Evolutionary conservation across 2,113 vertebrate species (phyloP).

Genomic region (Nyctereutes procyonoides): DNA sequence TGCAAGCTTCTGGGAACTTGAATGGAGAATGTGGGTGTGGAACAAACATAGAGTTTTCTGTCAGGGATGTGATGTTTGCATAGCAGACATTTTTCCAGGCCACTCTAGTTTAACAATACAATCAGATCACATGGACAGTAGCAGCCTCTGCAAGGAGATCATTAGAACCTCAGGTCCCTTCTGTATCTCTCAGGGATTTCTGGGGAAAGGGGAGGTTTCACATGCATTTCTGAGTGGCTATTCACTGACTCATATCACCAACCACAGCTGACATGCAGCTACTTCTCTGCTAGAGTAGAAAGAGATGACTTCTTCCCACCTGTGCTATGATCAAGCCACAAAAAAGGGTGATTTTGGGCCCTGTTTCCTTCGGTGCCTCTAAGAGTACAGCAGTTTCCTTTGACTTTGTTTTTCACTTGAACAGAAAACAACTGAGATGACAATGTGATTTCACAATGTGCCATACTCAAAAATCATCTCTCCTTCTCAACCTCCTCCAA

Average conservation of each 20-base stretch:
- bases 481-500: not conserved
- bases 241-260: conserved; percentile 52
- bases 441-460: not conserved
- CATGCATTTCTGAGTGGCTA: not conserved
- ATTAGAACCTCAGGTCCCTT: not conserved
- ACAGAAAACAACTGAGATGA: conserved; percentile 24
- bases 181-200: not conserved
- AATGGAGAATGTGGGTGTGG: conserved; percentile 65
- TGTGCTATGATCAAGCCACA: conserved; percentile 72
- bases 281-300: conserved; percentile 59
- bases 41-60: conserved; percentile 58
- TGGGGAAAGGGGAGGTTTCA: not conserved
- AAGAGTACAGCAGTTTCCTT: conserved; percentile 67
- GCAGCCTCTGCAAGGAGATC: not conserved
- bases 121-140: not conserved
- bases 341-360: conserved; percentile 53
- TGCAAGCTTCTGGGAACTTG: conserved; percentile 80
- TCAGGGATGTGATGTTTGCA: conserved; percentile 57
- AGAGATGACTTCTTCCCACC: conserved; percentile 68
- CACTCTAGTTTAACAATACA: not conserved
- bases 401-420: conserved; percentile 66
- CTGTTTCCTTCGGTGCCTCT: conserved; percentile 64
- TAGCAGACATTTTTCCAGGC: not conserved
- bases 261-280: not conserved
- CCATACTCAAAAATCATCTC: conserved; percentile 12